phyloP scores from a whole-genome alignment of 1,140 invertebrate species.

The Pogonus chalceus region DNA sequence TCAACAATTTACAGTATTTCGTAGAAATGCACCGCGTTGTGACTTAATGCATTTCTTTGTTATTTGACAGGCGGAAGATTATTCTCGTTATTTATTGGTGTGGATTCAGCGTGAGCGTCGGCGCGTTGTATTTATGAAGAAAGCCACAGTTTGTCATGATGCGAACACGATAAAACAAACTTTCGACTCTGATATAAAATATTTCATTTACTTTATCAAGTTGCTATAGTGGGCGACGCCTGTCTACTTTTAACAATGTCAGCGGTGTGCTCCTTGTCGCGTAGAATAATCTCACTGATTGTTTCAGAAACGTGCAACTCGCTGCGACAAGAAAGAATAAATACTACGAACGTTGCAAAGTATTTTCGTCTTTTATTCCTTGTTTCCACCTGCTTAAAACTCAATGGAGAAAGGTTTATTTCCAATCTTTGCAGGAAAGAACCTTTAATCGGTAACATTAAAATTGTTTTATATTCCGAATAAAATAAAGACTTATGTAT shows the following conservation, averaged over 20 bases:
- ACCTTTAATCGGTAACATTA: no score
- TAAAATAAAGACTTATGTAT: no score
- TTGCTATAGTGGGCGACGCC: conserved; percentile 1
- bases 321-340: not conserved
- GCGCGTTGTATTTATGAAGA: not conserved
- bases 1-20: no score
- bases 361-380: no score
- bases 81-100: not conserved
- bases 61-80: conserved; percentile 5
- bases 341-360: no score
- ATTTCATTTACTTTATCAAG: conserved; percentile 18
- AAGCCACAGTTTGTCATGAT: conserved; percentile 17
- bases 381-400: no score
- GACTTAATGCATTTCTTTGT: conserved; percentile 5
- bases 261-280: not conserved
- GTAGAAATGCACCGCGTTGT: not conserved
- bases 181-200: conserved; percentile 18
- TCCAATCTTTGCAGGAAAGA: no score
- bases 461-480: no score
- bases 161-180: conserved; percentile 13
- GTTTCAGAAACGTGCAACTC: not conserved
- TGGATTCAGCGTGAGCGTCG: not conserved
- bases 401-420: no score
- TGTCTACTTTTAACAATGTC: conserved; percentile 13
- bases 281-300: conserved; percentile 1